These are phyloP conservation scores for Rugalucina vietnamica DNA, from an alignment of 2,888 invertebrate species.

Conservation along the genomic window DNA sequence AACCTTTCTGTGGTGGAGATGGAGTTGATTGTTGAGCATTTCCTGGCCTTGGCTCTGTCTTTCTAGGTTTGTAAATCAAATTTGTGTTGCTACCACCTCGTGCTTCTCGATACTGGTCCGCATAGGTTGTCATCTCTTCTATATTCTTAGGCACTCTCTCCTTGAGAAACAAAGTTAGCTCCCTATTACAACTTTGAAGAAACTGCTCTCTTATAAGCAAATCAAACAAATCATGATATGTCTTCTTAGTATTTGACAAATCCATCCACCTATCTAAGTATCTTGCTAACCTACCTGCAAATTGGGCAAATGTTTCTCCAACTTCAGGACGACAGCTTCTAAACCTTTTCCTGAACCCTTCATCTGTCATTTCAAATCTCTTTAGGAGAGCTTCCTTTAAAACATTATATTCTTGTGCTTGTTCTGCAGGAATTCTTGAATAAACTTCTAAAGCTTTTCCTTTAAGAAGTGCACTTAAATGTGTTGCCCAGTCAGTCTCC, in stretches of 20 bases:
- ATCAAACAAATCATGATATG: conserved; percentile 26
- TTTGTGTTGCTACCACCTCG: not conserved
- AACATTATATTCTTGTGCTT: conserved; percentile 31
- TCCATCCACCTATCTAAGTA: conserved; percentile 48
- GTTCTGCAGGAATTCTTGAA: conserved; percentile 14
- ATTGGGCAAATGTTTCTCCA: conserved; percentile 45
- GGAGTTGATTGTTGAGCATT: no score
- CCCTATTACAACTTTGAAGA: conserved; percentile 9
- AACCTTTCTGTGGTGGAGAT: no score
- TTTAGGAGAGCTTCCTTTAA: conserved; percentile 37
- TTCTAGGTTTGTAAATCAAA: not conserved
- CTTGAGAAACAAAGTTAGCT: conserved; percentile 39
- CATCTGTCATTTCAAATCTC: conserved; percentile 40
- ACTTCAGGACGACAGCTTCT: conserved; percentile 14
- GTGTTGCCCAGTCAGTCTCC: conserved; percentile 14
- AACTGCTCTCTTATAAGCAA: conserved; percentile 38
- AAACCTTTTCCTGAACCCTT: conserved; percentile 44
- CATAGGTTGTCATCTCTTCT: conserved; percentile 34
- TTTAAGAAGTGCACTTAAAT: conserved; percentile 39
- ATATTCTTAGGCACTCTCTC: conserved; percentile 31
- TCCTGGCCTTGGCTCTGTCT: not conserved
- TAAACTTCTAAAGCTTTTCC: conserved; percentile 45
- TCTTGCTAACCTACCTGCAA: conserved; percentile 15
- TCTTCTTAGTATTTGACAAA: conserved; percentile 17
- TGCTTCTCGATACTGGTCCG: conserved; percentile 46